Evolutionary conservation across 1,140 invertebrate genomes (phyloP).

Genomic region (Drosophila asahinai): DNA sequence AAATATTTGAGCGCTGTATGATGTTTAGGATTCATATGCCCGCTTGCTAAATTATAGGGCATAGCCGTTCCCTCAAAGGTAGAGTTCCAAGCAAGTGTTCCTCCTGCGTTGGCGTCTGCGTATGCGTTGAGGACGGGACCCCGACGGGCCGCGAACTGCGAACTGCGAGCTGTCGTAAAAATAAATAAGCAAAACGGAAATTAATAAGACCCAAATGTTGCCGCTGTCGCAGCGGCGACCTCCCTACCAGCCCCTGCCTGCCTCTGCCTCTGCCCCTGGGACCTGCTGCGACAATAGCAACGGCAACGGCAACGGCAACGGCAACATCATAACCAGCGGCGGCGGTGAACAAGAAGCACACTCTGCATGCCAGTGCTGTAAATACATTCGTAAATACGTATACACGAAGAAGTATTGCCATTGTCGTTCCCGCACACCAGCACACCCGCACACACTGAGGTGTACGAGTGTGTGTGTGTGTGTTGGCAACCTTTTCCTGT

Average conservation of each 20-base stretch:
- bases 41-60: neutral
- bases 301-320: conserved; percentile 25
- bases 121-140: conserved; percentile 37
- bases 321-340: conserved; percentile 28
- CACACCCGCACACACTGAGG: conserved; percentile 6
- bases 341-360: conserved; percentile 21
- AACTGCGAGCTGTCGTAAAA: conserved; percentile 58
- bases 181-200: conserved; percentile 77
- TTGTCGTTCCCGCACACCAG: neutral
- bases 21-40: conserved; percentile 1
- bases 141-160: conserved; percentile 38
- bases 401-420: conserved; percentile 15
- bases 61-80: conserved; percentile 19
- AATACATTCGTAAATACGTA: conserved; percentile 33
- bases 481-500: conserved; percentile 38
- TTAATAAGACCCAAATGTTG: conserved; percentile 66
- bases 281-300: conserved; percentile 50
- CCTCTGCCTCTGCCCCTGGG: conserved; percentile 11
- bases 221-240: conserved; percentile 19
- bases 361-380: conserved; percentile 46
- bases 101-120: conserved; percentile 33
- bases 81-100: conserved; percentile 27
- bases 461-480: conserved; percentile 8
- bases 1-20: too few species aligned
- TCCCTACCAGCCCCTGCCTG: conserved; percentile 14